Evolutionary conservation across 2,888 invertebrate species (phyloP).

Genomic region (Pasiphila rectangulata): DNA sequence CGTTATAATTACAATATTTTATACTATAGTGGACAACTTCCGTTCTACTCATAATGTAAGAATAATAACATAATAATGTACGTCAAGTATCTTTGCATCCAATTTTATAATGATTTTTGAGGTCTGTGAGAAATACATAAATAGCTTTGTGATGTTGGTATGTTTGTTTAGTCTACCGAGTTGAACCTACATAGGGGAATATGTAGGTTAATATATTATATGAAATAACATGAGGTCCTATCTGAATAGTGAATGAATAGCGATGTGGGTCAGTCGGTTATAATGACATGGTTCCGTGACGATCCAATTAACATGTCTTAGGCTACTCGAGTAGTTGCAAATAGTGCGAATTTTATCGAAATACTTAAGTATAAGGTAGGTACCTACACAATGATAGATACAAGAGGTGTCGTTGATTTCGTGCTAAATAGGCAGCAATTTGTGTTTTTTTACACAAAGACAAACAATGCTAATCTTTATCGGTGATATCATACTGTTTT

Average conservation of each 20-base stretch:
- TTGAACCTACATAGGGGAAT: too few relatives aligned
- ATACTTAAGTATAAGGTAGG: not conserved
- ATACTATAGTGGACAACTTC: not conserved
- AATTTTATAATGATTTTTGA: too few relatives aligned
- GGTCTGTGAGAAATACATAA: too few relatives aligned
- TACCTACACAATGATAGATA: not conserved
- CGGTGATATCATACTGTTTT: too few relatives aligned
- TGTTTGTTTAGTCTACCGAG: too few relatives aligned
- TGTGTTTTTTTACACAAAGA: too few relatives aligned
- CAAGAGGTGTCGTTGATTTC: not conserved
- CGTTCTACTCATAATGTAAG: not conserved
- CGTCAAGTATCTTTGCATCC: too few relatives aligned
- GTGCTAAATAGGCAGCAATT: not conserved
- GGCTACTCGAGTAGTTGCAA: not conserved
- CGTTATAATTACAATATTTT: slow-evolving; percentile 4
- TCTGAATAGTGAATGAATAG: not conserved
- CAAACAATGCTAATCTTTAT: too few relatives aligned
- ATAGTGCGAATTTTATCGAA: slow-evolving; percentile 5
- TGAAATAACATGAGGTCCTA: not conserved
- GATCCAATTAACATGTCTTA: slow-evolving; percentile 46
- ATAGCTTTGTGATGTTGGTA: too few relatives aligned
- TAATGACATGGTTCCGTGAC: slow-evolving; percentile 43
- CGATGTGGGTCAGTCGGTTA: slow-evolving; percentile 49
- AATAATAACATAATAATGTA: not conserved
- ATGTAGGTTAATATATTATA: too few relatives aligned